phyloP scores from a whole-genome alignment of 2,797 vertebrate species.

The Rhinatrema bivittatum region DNA sequence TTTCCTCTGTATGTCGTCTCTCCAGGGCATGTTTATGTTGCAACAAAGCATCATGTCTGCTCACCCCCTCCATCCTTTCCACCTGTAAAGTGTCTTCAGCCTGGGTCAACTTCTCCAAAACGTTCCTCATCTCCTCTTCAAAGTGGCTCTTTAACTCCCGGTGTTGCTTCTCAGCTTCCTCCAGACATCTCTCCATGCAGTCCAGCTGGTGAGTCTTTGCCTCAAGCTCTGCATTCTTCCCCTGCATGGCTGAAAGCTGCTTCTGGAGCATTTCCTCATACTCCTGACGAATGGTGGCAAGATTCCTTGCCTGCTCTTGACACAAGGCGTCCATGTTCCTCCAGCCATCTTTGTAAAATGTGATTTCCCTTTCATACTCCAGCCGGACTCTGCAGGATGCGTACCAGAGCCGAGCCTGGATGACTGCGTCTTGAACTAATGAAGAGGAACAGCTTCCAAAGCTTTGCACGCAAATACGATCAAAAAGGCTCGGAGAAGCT shows the following conservation, averaged over 20 bases:
- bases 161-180: conserved; percentile 59
- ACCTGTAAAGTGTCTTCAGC: conserved; percentile 69
- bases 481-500: conserved; percentile 57
- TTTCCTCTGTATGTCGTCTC: conserved; percentile 63
- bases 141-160: conserved; percentile 61
- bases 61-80: conserved; percentile 56
- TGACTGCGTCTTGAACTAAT: conserved; percentile 79
- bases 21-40: conserved; percentile 70
- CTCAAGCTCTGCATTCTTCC: conserved; percentile 75
- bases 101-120: conserved; percentile 57
- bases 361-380: conserved; percentile 69
- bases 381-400: conserved; percentile 74
- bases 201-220: conserved; percentile 61
- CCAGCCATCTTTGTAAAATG: conserved; percentile 64
- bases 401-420: conserved; percentile 86
- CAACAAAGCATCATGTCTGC: conserved; percentile 62
- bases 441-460: conserved; percentile 60
- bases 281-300: conserved; percentile 64
- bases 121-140: conserved; percentile 59
- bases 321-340: conserved; percentile 64
- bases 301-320: conserved; percentile 63
- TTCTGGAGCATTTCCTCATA: conserved; percentile 71
- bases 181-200: conserved; percentile 55
- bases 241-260: conserved; percentile 66
- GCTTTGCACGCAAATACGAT: conserved; percentile 43